Percentiles rank a stretch among this genome's conserved stretches.
Evolutionary conservation across 2,113 vertebrate species (phyloP).

Genomic region (Reinhardtius hippoglossoides): DNA sequence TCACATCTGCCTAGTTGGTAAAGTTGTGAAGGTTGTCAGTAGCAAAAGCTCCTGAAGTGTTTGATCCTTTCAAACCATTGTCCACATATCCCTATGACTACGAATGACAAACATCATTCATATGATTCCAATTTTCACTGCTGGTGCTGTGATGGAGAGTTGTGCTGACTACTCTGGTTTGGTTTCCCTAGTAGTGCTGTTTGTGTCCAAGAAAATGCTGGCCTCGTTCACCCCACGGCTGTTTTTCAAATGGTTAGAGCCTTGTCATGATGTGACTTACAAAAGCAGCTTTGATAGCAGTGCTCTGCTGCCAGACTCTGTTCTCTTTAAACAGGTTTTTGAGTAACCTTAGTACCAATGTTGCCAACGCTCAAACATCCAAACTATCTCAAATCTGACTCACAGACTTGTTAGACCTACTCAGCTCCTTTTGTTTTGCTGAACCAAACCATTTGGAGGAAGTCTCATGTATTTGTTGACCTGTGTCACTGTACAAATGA

Average conservation of each 20-base stretch:
- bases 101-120: conserved; percentile 25
- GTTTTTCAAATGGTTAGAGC: conserved; percentile 14
- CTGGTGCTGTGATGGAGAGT: background rate
- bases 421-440: conserved; percentile 18
- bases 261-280: conserved; percentile 39
- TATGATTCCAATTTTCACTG: conserved; percentile 21
- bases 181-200: conserved; percentile 38
- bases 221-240: conserved; percentile 30
- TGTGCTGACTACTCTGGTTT: conserved; percentile 22
- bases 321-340: conserved; percentile 55
- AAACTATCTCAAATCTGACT: conserved; percentile 38
- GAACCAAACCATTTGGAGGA: conserved; percentile 16
- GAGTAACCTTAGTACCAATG: conserved; percentile 47
- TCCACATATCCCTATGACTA: conserved; percentile 15
- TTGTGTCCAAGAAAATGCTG: conserved; percentile 38
- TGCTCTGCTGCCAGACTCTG: conserved; percentile 34
- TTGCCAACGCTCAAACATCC: conserved; percentile 28
- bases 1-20: background rate
- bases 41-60: conserved; percentile 33
- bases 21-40: background rate
- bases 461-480: conserved; percentile 34
- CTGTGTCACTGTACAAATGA: conserved; percentile 33
- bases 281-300: conserved; percentile 55
- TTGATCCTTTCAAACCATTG: conserved; percentile 62
- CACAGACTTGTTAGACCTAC: conserved; percentile 19